phyloP scores from a whole-genome alignment of 2,113 vertebrate genomes.

The Dinomys branickii region DNA sequence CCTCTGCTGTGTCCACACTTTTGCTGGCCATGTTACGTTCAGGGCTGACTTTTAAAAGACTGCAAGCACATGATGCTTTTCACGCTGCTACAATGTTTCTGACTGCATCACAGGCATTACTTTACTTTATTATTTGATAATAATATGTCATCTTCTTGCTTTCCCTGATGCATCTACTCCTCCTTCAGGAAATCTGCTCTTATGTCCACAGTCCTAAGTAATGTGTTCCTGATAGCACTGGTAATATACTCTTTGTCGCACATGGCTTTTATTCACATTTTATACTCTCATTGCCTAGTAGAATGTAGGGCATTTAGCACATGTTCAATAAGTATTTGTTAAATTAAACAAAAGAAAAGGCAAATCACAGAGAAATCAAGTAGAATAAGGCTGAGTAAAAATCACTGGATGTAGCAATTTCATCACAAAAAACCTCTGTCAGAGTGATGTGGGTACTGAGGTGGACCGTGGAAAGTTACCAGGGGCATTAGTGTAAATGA shows the following conservation, averaged over 20 bases:
- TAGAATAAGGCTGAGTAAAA: not conserved
- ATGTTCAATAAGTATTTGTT: constrained; percentile 52
- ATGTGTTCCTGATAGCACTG: not conserved
- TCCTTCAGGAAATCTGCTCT: constrained; percentile 1
- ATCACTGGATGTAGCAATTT: not conserved
- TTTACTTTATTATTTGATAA: constrained; percentile 3
- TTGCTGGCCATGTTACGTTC: not conserved
- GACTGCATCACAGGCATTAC: not conserved
- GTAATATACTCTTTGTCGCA: constrained; percentile 35
- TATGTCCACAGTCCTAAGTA: not conserved
- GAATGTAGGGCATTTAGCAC: not conserved
- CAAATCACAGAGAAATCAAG: constrained; percentile 30
- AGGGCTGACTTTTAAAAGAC: constrained; percentile 25
- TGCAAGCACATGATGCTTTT: constrained; percentile 17
- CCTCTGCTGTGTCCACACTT: not conserved
- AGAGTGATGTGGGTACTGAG: not conserved
- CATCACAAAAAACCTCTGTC: not conserved
- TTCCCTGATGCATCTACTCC: not conserved
- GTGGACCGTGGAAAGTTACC: not conserved
- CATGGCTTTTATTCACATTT: constrained; percentile 35
- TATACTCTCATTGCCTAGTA: not conserved
- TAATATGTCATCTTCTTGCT: not conserved
- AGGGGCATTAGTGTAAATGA: not conserved
- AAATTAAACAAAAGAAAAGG: constrained; percentile 30
- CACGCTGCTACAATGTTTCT: not conserved